A percentile compares a stretch with the other conserved stretches of the same genome.
Conservation (phyloP, 2,113 vertebrate genomes). For the Paralichthys olivaceus region DNA sequence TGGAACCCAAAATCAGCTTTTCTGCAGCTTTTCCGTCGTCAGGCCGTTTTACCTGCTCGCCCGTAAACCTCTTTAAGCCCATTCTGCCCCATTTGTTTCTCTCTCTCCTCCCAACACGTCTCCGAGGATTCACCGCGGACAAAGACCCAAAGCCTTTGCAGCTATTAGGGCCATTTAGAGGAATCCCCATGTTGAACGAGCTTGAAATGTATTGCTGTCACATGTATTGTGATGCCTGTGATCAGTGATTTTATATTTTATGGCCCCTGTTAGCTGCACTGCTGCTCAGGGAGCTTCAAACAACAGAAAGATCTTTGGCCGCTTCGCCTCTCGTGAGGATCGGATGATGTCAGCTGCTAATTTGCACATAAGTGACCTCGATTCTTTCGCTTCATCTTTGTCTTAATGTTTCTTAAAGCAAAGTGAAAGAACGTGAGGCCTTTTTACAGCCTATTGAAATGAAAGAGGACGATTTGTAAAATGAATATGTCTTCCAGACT, state of each 20-base stretch:
- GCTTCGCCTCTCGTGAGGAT: not conserved
- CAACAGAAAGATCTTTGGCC: not conserved
- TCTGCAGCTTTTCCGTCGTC: conserved; percentile 67
- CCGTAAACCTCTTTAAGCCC: conserved; percentile 75
- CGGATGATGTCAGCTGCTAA: conserved; percentile 3
- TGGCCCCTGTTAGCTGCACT: not conserved
- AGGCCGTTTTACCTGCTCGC: conserved; percentile 75
- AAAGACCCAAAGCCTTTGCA: conserved; percentile 43
- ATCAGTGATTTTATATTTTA: conserved; percentile 22
- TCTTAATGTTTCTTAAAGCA: conserved; percentile 4
- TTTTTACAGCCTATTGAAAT: conserved; percentile 21
- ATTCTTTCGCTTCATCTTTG: not conserved
- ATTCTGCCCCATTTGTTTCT: conserved; percentile 56
- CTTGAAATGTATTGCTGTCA: conserved; percentile 28
- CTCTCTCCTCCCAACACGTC: conserved; percentile 26
- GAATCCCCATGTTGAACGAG: conserved; percentile 16
- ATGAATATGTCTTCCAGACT: no score
- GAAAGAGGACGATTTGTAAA: not conserved
- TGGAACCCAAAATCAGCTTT: conserved; percentile 73
- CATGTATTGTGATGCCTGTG: conserved; percentile 14
- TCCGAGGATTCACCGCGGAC: conserved; percentile 46
- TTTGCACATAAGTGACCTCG: not conserved
- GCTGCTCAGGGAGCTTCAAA: not conserved
- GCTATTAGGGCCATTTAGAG: conserved; percentile 64
- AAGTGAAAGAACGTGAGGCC: not conserved